A percentile compares a stretch with the other conserved stretches of the same genome.
phyloP scores from a whole-genome alignment of 30 jellyfish, hydroid and myxozoan species.

The Calvadosia cruxmelitensis region DNA sequence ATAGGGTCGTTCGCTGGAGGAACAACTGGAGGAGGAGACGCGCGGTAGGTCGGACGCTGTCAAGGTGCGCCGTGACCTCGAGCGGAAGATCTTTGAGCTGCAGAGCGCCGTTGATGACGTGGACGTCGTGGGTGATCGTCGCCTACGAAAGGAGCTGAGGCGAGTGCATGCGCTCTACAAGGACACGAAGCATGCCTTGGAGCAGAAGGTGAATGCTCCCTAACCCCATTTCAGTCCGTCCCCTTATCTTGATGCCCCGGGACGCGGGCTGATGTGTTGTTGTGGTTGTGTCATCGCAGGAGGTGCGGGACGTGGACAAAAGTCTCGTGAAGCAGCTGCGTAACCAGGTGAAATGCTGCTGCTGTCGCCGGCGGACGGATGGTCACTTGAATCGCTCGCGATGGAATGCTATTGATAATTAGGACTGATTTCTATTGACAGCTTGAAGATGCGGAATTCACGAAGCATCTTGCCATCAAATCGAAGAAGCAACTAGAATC shows the following conservation, averaged over 20 bases:
- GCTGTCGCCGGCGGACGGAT: too few relatives aligned
- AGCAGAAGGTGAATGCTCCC: constrained; percentile 48
- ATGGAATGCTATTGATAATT: too few relatives aligned
- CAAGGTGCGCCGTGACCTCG: constrained; percentile 87
- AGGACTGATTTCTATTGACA: constrained; percentile 1
- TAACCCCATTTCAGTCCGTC: background rate
- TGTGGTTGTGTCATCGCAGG: constrained; percentile 14
- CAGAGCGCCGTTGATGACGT: constrained; percentile 57
- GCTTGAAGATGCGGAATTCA: constrained; percentile 87
- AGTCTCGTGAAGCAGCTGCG: constrained; percentile 52
- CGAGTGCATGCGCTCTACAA: constrained; percentile 48
- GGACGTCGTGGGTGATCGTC: constrained; percentile 62
- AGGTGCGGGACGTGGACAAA: constrained; percentile 48
- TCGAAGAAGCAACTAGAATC: constrained; percentile 84
- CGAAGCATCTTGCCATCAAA: constrained; percentile 81
- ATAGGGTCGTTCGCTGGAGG: constrained; percentile 79
- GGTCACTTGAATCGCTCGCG: too few relatives aligned
- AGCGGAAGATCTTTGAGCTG: constrained; percentile 58
- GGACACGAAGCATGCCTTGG: constrained; percentile 87
- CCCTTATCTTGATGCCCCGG: too few relatives aligned
- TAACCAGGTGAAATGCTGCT: constrained; percentile 79
- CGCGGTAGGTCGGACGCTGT: constrained; percentile 53
- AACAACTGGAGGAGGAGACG: constrained; percentile 80
- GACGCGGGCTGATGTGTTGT: too few relatives aligned
- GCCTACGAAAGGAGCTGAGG: constrained; percentile 52